Evolutionary conservation across 2,797 vertebrate genomes (phyloP).

Genomic region (Pseudotriccus pelzelni): DNA sequence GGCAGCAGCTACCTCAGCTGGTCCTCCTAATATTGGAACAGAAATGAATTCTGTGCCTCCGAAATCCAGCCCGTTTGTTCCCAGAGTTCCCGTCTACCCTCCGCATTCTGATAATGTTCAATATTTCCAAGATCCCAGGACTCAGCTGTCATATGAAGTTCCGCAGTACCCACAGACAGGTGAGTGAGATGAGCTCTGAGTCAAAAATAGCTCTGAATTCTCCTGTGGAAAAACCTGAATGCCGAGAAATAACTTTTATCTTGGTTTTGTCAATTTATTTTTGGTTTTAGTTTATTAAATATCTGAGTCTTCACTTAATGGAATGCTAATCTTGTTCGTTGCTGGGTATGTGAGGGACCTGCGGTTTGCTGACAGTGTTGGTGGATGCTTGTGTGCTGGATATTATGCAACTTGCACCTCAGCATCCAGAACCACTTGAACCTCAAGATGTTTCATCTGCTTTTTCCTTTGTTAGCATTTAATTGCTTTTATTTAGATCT

Average conservation of each 20-base stretch:
- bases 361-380: not conserved
- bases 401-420: not conserved
- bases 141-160: constrained; percentile 83
- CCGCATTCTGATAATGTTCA: constrained; percentile 84
- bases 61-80: constrained; percentile 84
- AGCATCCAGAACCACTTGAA: not conserved
- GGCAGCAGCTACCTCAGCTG: constrained; percentile 81
- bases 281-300: not conserved
- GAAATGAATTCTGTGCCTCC: constrained; percentile 80
- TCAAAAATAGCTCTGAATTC: not conserved
- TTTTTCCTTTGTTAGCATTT: not conserved
- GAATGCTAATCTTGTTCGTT: not conserved
- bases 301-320: not conserved
- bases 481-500: not conserved
- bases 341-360: not conserved
- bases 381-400: not conserved
- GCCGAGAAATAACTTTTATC: not conserved
- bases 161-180: constrained; percentile 85
- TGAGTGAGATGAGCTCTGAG: constrained; percentile 68
- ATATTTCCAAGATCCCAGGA: constrained; percentile 88
- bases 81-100: constrained; percentile 84
- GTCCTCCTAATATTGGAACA: constrained; percentile 77
- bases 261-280: not conserved
- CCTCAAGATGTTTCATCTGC: not conserved
- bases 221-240: not conserved